phyloP scores from a whole-genome alignment of 2,113 vertebrate species.

The Carassius carassius region DNA sequence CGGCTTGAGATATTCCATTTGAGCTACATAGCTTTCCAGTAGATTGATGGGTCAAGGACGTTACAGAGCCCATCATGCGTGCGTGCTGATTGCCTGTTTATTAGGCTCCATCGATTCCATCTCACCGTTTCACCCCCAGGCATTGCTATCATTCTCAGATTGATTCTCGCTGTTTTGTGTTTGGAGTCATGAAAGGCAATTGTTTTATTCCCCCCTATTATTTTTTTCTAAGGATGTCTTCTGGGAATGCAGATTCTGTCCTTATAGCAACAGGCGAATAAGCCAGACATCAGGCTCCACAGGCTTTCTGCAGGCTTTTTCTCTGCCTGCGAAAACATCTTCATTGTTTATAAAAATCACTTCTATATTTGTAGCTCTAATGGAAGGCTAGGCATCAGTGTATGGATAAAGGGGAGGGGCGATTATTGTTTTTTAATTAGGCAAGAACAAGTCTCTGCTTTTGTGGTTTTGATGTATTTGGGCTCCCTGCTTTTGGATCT shows the following conservation, averaged over 20 bases:
- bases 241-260: constrained; percentile 56
- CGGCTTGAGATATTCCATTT: background rate
- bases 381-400: constrained; percentile 5
- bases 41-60: constrained; percentile 10
- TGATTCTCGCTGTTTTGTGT: constrained; percentile 36
- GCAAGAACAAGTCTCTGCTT: constrained; percentile 52
- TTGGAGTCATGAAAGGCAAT: constrained; percentile 22
- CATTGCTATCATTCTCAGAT: constrained; percentile 22
- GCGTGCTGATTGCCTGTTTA: constrained; percentile 45
- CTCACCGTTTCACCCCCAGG: constrained; percentile 20
- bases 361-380: constrained; percentile 4
- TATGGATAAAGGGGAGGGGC: background rate
- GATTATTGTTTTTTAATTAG: constrained; percentile 49
- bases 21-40: background rate
- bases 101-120: constrained; percentile 47
- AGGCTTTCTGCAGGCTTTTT: constrained; percentile 9
- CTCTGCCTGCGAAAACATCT: constrained; percentile 39
- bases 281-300: constrained; percentile 46
- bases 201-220: constrained; percentile 42
- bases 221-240: constrained; percentile 51
- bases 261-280: constrained; percentile 53
- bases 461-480: constrained; percentile 56
- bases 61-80: background rate
- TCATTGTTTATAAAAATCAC: constrained; percentile 28
- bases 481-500: constrained; percentile 48